These are phyloP conservation scores for Ascaphus truei DNA, from an alignment of 2,113 vertebrate species.

Conservation along the genomic window DNA sequence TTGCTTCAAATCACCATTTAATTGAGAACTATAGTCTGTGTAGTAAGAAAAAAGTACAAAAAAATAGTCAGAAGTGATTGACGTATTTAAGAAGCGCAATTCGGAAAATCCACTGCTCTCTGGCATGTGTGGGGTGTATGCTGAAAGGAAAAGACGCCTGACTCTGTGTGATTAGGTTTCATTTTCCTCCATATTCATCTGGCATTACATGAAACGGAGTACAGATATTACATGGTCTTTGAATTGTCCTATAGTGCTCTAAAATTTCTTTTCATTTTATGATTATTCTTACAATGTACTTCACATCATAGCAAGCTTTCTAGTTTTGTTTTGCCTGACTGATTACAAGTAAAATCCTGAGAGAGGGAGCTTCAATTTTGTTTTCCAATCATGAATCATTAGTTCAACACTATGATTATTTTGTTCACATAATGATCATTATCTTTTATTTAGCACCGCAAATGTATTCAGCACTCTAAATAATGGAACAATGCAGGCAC, in stretches of 20 bases:
- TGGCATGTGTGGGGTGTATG: too few relatives aligned
- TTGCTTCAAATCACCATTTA: too few relatives aligned
- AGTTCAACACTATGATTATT: background rate
- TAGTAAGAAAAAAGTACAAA: too few relatives aligned
- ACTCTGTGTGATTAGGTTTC: background rate
- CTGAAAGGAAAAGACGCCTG: background rate
- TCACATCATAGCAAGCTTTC: background rate
- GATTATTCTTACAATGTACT: background rate
- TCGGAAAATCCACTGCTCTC: too few relatives aligned
- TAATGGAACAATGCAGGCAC: background rate
- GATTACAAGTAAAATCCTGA: background rate
- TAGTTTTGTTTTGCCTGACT: background rate
- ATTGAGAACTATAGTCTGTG: too few relatives aligned
- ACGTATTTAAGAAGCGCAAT: too few relatives aligned
- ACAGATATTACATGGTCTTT: background rate
- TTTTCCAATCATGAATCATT: background rate
- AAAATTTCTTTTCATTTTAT: background rate
- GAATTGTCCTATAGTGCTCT: background rate
- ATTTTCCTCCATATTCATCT: background rate
- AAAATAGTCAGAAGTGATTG: too few relatives aligned
- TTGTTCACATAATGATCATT: background rate
- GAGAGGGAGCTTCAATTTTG: background rate
- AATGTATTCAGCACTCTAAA: background rate
- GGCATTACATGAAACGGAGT: background rate
- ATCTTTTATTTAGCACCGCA: background rate